Evolutionary conservation across 2,797 vertebrate species (phyloP).

Genomic region (Eutrigla gurnardus): DNA sequence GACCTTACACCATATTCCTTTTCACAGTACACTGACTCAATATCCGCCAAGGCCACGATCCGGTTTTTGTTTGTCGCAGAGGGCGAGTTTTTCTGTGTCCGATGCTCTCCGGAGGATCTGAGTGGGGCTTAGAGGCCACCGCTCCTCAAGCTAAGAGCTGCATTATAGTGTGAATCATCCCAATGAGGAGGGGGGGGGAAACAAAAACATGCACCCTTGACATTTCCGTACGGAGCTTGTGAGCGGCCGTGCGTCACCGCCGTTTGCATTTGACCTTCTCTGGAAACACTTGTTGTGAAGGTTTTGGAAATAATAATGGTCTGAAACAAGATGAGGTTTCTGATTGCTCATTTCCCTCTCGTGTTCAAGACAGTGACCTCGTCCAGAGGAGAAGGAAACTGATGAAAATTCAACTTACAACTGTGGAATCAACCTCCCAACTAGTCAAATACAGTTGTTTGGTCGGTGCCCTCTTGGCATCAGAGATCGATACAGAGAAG

Average conservation of each 20-base stretch:
- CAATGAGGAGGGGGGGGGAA: neutral
- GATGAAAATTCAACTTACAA: no score
- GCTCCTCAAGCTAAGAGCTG: constrained; percentile 21
- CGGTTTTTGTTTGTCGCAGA: neutral
- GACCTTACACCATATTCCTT: constrained; percentile 37
- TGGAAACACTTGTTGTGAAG: constrained; percentile 19
- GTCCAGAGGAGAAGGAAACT: neutral
- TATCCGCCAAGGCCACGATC: constrained; percentile 11
- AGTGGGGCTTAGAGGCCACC: constrained; percentile 4
- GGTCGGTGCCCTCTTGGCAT: no score
- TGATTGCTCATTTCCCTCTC: no score
- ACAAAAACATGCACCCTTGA: constrained; percentile 33
- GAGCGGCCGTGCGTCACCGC: constrained; percentile 30
- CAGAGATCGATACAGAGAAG: no score
- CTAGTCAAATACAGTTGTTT: no score
- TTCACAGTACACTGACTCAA: constrained; percentile 45
- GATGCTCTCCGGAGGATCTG: constrained; percentile 23
- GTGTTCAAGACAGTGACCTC: neutral
- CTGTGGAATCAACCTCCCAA: no score
- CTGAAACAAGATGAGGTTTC: neutral
- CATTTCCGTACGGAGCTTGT: constrained; percentile 45
- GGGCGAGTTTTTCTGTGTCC: constrained; percentile 17
- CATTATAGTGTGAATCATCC: constrained; percentile 35
- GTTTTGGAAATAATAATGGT: neutral
- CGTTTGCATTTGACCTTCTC: constrained; percentile 55